These are phyloP conservation scores for Hirtodrosophila confusa DNA, from an alignment of 2,888 invertebrate species.

Conservation along the genomic window DNA sequence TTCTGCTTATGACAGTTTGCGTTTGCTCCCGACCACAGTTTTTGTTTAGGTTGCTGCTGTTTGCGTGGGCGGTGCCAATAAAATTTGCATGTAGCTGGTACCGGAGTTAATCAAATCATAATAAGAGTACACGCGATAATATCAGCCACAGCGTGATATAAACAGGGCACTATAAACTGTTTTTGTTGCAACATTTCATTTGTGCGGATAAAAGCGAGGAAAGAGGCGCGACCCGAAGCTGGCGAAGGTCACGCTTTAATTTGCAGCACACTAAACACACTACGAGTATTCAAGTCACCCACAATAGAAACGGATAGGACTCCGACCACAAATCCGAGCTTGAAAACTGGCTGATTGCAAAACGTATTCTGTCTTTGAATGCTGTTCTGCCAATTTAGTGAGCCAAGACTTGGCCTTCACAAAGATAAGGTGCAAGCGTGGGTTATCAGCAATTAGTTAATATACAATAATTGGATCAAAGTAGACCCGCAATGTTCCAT, in stretches of 20 bases:
- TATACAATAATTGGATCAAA: conserved; percentile 58
- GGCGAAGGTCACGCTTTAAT: conserved; percentile 62
- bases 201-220: conserved; percentile 67
- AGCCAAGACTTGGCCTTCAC: conserved; percentile 42
- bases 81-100: conserved; percentile 66
- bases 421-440: conserved; percentile 60
- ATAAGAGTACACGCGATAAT: conserved; percentile 37
- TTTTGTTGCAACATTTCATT: conserved; percentile 57
- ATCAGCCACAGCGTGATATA: conserved; percentile 55
- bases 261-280: conserved; percentile 63
- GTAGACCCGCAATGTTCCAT: not conserved
- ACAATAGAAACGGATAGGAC: conserved; percentile 30
- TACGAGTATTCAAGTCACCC: conserved; percentile 9
- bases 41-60: conserved; percentile 1
- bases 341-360: conserved; percentile 20
- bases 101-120: conserved; percentile 67
- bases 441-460: conserved; percentile 55
- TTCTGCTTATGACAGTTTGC: conserved; percentile 63
- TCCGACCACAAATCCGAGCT: not conserved
- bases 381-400: conserved; percentile 22
- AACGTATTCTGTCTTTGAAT: conserved; percentile 10
- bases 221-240: conserved; percentile 59
- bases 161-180: conserved; percentile 33
- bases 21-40: conserved; percentile 17
- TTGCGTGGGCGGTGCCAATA: conserved; percentile 72